Percentiles rank a stretch among this genome's conserved stretches.
phyloP scores from a whole-genome alignment of 2,113 vertebrate species.

The Microtus pennsylvanicus region DNA sequence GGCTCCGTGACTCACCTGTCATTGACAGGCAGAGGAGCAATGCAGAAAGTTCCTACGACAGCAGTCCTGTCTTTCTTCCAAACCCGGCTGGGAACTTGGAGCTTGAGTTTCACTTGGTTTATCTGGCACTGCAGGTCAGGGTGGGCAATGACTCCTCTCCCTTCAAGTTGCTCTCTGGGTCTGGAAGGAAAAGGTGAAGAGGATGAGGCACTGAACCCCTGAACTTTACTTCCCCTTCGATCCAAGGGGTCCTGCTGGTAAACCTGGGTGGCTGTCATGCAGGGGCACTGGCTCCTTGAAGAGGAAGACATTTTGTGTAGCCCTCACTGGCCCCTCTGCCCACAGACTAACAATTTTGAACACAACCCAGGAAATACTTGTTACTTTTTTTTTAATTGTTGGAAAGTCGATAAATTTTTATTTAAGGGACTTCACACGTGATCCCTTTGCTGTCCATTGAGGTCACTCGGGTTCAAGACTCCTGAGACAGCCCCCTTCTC shows the following conservation, averaged over 20 bases:
- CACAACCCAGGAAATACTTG: neutral
- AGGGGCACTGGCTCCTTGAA: neutral
- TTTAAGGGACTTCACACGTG: neutral
- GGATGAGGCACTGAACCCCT: accelerated
- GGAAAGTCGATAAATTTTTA: neutral
- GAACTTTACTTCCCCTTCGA: neutral
- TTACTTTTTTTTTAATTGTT: neutral
- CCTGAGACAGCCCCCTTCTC: neutral
- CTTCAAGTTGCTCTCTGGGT: constrained; percentile 75
- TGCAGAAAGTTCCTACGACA: constrained; percentile 84
- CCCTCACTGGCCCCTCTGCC: neutral
- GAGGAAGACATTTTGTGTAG: neutral
- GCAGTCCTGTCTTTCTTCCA: constrained; percentile 79
- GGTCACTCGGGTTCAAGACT: neutral
- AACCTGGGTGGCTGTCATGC: neutral
- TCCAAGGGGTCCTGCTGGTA: neutral
- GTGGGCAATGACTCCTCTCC: constrained; percentile 83
- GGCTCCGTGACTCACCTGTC: constrained; percentile 78
- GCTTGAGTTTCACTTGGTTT: constrained; percentile 78
- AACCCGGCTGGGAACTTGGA: constrained; percentile 63
- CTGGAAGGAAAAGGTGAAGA: constrained; percentile 76
- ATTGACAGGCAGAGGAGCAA: constrained; percentile 79
- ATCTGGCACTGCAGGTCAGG: constrained; percentile 80
- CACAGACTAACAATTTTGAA: constrained; percentile 1
- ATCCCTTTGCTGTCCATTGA: neutral